Percentiles rank a stretch among this genome's conserved stretches.
Evolutionary conservation across 2,888 invertebrate genomes (phyloP).

Genomic region (Microplitis manilae): DNA sequence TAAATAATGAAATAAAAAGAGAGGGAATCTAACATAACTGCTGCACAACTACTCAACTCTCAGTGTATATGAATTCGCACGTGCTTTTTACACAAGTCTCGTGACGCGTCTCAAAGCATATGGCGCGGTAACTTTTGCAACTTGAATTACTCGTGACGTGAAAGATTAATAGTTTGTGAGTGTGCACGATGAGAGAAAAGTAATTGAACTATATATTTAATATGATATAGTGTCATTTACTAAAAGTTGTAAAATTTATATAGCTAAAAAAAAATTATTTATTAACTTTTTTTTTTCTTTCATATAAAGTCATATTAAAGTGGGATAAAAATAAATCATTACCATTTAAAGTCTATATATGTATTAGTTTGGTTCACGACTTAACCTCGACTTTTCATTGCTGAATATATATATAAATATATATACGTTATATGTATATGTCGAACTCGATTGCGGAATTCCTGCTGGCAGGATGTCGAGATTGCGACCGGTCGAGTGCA

Average conservation of each 20-base stretch:
- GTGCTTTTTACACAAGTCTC: slow-evolving; percentile 41
- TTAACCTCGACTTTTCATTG: slow-evolving; percentile 38
- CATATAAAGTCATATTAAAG: neutral
- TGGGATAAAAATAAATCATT: slow-evolving; percentile 18
- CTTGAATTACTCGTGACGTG: neutral
- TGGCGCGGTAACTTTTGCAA: slow-evolving; percentile 15
- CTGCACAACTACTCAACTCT: slow-evolving; percentile 4
- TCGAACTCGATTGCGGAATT: slow-evolving; percentile 41
- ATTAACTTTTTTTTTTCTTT: too few species aligned
- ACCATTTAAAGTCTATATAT: slow-evolving; percentile 33
- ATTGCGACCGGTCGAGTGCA: slow-evolving; percentile 34
- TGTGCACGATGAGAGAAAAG: neutral
- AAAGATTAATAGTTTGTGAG: neutral
- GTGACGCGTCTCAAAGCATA: slow-evolving; percentile 17
- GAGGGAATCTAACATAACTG: slow-evolving; percentile 34
- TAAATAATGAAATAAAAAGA: slow-evolving; percentile 25
- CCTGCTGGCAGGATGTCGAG: slow-evolving; percentile 39
- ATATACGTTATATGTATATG: slow-evolving; percentile 22
- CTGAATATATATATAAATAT: slow-evolving; percentile 6
- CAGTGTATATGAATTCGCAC: slow-evolving; percentile 43
- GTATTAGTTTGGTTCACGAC: slow-evolving; percentile 24
- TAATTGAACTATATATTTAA: slow-evolving; percentile 1
- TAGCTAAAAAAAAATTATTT: too few species aligned
- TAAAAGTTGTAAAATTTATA: neutral
- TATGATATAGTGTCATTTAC: slow-evolving; percentile 5